Evolutionary conservation across 2,797 vertebrate genomes (phyloP).

Genomic region (Acanthiza pusilla): DNA sequence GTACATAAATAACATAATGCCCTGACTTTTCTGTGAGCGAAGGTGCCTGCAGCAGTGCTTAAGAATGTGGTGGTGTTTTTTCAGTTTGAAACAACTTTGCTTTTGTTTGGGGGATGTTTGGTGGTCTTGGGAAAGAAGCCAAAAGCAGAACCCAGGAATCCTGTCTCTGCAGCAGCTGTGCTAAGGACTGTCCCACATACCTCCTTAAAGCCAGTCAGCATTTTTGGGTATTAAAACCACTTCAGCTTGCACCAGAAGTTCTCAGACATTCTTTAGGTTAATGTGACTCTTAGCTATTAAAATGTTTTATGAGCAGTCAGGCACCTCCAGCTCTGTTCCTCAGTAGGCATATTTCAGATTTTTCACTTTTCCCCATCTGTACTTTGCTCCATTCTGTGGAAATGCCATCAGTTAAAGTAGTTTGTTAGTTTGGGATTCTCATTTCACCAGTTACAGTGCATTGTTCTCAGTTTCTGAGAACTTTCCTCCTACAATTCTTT

Average conservation of each 20-base stretch:
- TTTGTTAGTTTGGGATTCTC: background rate
- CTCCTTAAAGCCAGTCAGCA: conserved; percentile 10
- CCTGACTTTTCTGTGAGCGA: background rate
- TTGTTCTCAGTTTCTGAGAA: background rate
- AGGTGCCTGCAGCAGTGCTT: background rate
- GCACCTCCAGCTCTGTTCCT: background rate
- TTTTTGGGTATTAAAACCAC: background rate
- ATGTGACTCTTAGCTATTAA: background rate
- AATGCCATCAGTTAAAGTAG: background rate
- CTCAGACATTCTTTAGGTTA: conserved; percentile 20
- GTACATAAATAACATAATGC: background rate
- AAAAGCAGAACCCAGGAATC: conserved; percentile 17
- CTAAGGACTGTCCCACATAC: background rate
- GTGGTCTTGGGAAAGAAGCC: conserved; percentile 12
- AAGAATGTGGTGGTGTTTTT: background rate
- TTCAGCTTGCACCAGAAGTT: background rate
- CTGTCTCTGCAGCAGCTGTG: conserved; percentile 3
- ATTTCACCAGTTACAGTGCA: background rate
- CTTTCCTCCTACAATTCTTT: background rate
- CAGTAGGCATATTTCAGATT: background rate
- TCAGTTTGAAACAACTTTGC: background rate
- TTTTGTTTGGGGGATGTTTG: conserved; percentile 19
- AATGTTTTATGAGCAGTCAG: background rate
- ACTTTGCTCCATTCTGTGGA: background rate
- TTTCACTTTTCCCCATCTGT: background rate